These are phyloP conservation scores for Prosopocoilus inquinatus DNA, from an alignment of 2,888 invertebrate genomes.

Conservation along the genomic window DNA sequence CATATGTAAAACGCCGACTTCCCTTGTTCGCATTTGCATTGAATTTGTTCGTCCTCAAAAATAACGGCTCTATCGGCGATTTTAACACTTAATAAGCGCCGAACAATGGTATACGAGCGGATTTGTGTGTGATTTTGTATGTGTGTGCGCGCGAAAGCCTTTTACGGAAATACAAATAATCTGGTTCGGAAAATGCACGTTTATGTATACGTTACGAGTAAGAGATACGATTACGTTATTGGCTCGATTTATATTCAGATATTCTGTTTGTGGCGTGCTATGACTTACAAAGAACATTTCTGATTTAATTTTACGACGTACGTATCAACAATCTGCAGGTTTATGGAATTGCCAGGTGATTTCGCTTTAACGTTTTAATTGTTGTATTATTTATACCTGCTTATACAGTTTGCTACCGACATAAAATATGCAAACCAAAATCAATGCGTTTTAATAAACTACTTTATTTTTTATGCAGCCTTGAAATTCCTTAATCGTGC, in stretches of 20 bases:
- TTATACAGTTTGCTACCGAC: no score
- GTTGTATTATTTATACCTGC: no score
- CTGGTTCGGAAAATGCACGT: not conserved
- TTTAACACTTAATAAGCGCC: slow-evolving; percentile 19
- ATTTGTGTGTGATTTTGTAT: not conserved
- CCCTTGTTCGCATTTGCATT: slow-evolving; percentile 28
- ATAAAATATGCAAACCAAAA: no score
- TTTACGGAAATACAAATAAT: slow-evolving; percentile 1
- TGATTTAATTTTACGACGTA: not conserved
- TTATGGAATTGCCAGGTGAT: no score
- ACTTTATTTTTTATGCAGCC: no score
- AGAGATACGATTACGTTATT: not conserved
- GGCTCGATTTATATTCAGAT: slow-evolving; percentile 1
- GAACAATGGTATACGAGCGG: slow-evolving; percentile 11
- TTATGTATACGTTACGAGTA: not conserved
- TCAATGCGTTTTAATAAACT: no score
- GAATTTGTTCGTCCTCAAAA: slow-evolving; percentile 26
- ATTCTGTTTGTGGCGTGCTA: not conserved
- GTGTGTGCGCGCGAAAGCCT: not conserved
- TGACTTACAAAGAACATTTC: not conserved
- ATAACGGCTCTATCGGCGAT: slow-evolving; percentile 16
- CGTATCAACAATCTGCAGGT: no score
- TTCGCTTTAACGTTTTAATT: no score
- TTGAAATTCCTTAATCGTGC: no score
- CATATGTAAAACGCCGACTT: slow-evolving; percentile 25